Conservation (phyloP, 2,113 vertebrate species). For the Nycticryphes semicollaris region DNA sequence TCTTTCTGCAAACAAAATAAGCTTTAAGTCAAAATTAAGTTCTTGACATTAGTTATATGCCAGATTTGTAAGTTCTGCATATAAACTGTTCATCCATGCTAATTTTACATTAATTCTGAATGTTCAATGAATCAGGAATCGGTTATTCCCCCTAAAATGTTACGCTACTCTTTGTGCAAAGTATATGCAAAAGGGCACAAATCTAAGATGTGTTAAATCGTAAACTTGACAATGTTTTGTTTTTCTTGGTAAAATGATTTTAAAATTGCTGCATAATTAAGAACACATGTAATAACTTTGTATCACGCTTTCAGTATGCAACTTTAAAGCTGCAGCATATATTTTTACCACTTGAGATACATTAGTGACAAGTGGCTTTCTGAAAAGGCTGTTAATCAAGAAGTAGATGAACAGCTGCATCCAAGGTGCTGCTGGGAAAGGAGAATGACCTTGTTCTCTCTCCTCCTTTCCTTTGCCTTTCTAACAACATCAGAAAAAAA, state of each 20-base stretch:
- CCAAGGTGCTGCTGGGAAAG: neutral
- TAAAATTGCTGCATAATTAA: neutral
- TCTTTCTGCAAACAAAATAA: neutral
- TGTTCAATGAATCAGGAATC: neutral
- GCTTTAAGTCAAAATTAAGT: neutral
- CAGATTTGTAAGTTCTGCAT: neutral
- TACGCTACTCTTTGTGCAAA: neutral
- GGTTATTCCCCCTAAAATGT: neutral
- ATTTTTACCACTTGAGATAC: neutral
- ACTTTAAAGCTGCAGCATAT: neutral
- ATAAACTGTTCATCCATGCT: neutral
- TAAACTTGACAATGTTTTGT: neutral
- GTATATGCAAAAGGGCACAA: neutral
- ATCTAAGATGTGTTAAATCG: neutral
- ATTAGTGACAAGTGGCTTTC: neutral
- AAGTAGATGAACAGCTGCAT: neutral
- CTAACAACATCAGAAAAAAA: neutral
- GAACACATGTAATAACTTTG: neutral
- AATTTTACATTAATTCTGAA: neutral
- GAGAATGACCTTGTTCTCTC: neutral
- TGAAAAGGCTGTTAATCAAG: neutral
- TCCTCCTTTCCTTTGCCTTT: neutral
- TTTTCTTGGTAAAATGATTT: neutral
- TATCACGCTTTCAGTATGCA: neutral
- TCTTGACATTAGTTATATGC: neutral